Percentiles rank a stretch among this genome's conserved stretches.
phyloP scores from a whole-genome alignment of 2,797 vertebrate species.

The Crax fasciolata region DNA sequence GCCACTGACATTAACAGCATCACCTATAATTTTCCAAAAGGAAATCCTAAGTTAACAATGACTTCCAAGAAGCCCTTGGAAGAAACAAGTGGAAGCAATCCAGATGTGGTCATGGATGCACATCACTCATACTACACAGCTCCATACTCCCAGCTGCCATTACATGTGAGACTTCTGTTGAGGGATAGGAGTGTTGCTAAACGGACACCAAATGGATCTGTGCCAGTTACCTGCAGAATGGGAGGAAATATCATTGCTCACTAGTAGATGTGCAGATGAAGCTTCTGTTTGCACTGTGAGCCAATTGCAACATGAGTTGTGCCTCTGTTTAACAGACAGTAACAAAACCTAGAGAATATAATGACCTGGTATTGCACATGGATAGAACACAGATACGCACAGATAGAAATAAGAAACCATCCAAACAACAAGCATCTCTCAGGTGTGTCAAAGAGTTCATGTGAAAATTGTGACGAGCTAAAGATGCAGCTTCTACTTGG shows the following conservation, averaged over 20 bases:
- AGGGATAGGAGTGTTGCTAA: too few species aligned
- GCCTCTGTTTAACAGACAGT: too few species aligned
- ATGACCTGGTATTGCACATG: neutral
- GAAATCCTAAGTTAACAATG: neutral
- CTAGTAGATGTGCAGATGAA: too few species aligned
- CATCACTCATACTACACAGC: neutral
- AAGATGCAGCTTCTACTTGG: neutral
- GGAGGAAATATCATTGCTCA: too few species aligned
- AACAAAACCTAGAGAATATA: neutral
- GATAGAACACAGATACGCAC: neutral
- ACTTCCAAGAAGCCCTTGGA: neutral
- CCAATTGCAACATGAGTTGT: too few species aligned
- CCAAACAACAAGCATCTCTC: neutral
- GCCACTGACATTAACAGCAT: neutral
- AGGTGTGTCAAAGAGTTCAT: neutral
- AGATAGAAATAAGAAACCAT: neutral
- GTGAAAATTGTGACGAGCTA: neutral
- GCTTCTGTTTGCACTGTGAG: too few species aligned
- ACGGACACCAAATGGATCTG: too few species aligned
- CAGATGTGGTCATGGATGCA: neutral
- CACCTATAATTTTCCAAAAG: neutral
- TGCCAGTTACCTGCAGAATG: too few species aligned
- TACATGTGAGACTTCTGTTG: too few species aligned
- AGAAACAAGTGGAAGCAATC: neutral
- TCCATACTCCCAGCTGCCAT: too few species aligned